phyloP scores from a whole-genome alignment of 2,888 invertebrate species.

The Lumbricus terrestris region DNA sequence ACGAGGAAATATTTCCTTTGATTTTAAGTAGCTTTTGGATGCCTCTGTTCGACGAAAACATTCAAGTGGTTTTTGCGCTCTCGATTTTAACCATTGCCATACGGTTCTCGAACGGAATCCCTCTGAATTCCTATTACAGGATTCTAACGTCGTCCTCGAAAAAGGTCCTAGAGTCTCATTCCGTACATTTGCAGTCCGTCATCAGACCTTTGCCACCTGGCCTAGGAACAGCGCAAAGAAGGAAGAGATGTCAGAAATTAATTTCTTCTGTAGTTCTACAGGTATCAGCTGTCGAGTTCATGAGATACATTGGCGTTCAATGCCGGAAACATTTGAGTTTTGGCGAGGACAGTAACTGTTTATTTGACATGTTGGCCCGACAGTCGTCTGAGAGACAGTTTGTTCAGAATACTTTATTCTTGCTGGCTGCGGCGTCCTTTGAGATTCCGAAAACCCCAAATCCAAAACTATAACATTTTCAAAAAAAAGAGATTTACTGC shows the following conservation, averaged over 20 bases:
- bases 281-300: background rate
- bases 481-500: no score
- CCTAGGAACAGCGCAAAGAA: background rate
- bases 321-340: background rate
- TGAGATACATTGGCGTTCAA: background rate
- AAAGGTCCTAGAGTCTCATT: background rate
- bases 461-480: no score
- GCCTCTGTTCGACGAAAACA: conserved; percentile 5
- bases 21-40: background rate
- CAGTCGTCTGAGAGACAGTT: background rate
- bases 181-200: background rate
- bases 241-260: background rate
- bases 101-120: background rate
- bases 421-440: background rate
- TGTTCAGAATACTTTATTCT: background rate
- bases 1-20: background rate
- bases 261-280: background rate
- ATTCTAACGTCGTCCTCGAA: background rate
- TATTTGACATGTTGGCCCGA: background rate
- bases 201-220: background rate
- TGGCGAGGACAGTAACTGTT: background rate
- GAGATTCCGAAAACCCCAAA: no score
- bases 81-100: background rate
- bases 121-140: background rate
- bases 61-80: background rate